These are phyloP conservation scores for Neomorphus geoffroyi DNA, from an alignment of 2,797 vertebrate species.

Conservation along the genomic window DNA sequence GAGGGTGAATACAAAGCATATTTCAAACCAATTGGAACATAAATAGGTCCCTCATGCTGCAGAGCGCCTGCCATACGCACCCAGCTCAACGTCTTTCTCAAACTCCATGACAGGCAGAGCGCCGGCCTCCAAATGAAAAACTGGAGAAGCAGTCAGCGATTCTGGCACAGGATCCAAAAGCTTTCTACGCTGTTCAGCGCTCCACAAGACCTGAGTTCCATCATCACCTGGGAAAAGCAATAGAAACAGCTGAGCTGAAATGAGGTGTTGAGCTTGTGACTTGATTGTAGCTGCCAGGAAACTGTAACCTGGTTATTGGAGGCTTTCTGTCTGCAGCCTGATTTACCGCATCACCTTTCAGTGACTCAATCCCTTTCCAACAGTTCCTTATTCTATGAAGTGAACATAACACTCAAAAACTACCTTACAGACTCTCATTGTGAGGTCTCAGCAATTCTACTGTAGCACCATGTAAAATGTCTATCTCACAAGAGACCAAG, in stretches of 20 bases:
- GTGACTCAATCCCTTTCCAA: background rate
- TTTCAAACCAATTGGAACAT: background rate
- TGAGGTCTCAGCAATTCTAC: background rate
- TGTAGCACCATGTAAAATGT: background rate
- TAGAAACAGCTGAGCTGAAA: background rate
- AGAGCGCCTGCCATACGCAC: constrained; percentile 59
- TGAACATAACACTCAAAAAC: background rate
- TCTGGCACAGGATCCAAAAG: constrained; percentile 74
- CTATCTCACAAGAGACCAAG: background rate
- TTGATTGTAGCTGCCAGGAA: background rate
- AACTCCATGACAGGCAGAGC: constrained; percentile 76
- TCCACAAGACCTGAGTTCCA: constrained; percentile 35
- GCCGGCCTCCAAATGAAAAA: constrained; percentile 68
- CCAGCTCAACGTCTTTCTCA: constrained; percentile 73
- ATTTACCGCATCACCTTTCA: background rate
- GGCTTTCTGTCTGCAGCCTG: background rate
- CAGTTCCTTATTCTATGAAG: background rate
- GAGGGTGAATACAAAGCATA: background rate
- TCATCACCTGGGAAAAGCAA: constrained; percentile 55
- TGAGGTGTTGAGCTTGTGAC: background rate
- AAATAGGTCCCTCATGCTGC: background rate
- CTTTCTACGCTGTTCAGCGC: constrained; percentile 60
- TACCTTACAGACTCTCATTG: background rate
- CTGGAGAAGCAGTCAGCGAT: constrained; percentile 45
- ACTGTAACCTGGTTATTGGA: background rate